Evolutionary conservation across 2,113 vertebrate species (phyloP).

Genomic region (Hoplias malabaricus): DNA sequence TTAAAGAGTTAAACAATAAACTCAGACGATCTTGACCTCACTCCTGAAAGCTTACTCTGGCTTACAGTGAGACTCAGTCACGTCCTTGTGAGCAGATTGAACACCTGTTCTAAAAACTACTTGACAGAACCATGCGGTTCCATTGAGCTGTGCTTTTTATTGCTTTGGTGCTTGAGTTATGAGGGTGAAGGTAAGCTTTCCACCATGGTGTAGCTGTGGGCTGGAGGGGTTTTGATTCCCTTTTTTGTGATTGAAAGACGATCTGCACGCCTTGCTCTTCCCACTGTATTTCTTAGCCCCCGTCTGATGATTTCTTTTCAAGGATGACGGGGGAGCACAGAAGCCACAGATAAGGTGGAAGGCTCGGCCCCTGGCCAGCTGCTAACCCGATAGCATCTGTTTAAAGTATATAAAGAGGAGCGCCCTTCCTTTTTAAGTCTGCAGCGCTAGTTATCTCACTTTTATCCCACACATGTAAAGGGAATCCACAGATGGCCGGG

Average conservation of each 20-base stretch:
- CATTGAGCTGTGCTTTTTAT: slow-evolving; percentile 41
- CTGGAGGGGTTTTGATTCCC: slow-evolving; percentile 39
- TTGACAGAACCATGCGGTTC: slow-evolving; percentile 21
- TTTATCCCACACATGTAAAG: slow-evolving; percentile 60
- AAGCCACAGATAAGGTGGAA: slow-evolving; percentile 64
- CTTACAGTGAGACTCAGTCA: neutral
- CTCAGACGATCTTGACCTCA: neutral
- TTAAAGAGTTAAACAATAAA: neutral
- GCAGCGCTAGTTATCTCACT: slow-evolving; percentile 61
- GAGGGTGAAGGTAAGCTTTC: slow-evolving; percentile 42
- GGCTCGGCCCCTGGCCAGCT: slow-evolving; percentile 63
- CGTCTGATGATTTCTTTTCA: slow-evolving; percentile 67
- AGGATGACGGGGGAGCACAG: slow-evolving; percentile 52
- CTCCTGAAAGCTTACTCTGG: neutral
- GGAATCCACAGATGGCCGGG: slow-evolving; percentile 61
- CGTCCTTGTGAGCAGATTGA: slow-evolving; percentile 18
- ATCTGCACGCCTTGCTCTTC: slow-evolving; percentile 44
- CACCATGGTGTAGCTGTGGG: slow-evolving; percentile 39
- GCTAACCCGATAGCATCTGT: slow-evolving; percentile 73
- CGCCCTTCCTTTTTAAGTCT: slow-evolving; percentile 60
- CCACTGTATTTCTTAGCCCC: slow-evolving; percentile 32
- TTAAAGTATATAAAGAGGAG: slow-evolving; percentile 62
- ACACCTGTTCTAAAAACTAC: slow-evolving; percentile 45
- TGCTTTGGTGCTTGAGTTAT: slow-evolving; percentile 37
- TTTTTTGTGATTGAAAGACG: slow-evolving; percentile 36